phyloP scores from a whole-genome alignment of 2,888 invertebrate genomes.

The Diloba caeruleocephala region DNA sequence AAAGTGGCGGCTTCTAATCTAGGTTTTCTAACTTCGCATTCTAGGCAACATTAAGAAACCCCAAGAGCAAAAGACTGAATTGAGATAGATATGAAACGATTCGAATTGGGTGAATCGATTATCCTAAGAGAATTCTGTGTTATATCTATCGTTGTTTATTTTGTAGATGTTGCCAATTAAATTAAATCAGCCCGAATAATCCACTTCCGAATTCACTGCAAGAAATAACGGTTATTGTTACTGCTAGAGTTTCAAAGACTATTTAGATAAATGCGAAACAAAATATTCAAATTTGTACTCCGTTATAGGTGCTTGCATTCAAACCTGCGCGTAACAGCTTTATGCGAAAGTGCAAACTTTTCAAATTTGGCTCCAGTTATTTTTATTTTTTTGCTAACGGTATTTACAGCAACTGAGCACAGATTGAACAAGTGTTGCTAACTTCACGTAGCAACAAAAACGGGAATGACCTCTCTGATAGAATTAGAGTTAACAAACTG shows the following conservation, averaged over 20 bases:
- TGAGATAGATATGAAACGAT: neutral
- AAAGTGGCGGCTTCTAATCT: conserved; percentile 23
- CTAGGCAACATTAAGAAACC: conserved; percentile 21
- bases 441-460: conserved; percentile 58
- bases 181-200: conserved; percentile 27
- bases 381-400: conserved; percentile 37
- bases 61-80: neutral
- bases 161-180: conserved; percentile 1
- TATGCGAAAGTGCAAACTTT: conserved; percentile 35
- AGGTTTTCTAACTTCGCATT: conserved; percentile 22
- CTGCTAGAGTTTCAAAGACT: conserved; percentile 33
- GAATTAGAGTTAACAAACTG: conserved; percentile 71
- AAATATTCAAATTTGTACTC: conserved; percentile 41
- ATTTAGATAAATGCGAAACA: conserved; percentile 27
- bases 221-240: conserved; percentile 33
- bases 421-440: conserved; percentile 58
- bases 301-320: conserved; percentile 26
- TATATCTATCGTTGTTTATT: neutral
- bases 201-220: conserved; percentile 11
- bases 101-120: conserved; percentile 3
- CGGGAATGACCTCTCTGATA: conserved; percentile 61
- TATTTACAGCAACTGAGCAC: conserved; percentile 42
- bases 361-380: conserved; percentile 38
- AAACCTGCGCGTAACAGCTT: conserved; percentile 23
- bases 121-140: too few species aligned